These are phyloP conservation scores for Hyposoter dolosus DNA, from an alignment of 2,888 invertebrate species.

Conservation along the genomic window DNA sequence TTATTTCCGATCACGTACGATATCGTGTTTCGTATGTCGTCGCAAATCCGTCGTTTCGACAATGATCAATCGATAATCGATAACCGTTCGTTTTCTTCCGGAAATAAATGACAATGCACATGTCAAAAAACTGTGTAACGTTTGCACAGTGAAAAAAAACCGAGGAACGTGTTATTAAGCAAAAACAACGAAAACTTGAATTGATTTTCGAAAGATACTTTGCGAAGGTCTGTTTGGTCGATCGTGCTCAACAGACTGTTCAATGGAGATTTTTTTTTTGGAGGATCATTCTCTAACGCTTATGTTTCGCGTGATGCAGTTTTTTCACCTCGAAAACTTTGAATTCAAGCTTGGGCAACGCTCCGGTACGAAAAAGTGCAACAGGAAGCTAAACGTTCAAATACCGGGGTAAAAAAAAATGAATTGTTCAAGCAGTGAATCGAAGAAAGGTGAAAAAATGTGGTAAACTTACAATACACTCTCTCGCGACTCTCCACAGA, in stretches of 20 bases:
- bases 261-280: not conserved
- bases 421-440: not conserved
- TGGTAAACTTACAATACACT: conserved; percentile 84
- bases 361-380: no score
- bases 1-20: not conserved
- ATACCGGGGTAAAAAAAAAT: no score
- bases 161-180: not conserved
- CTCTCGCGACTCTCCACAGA: conserved; percentile 85
- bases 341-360: no score
- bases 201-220: not conserved
- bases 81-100: conserved; percentile 14
- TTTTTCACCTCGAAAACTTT: no score
- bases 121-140: not conserved
- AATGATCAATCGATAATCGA: conserved; percentile 42
- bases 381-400: no score
- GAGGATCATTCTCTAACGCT: no score
- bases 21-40: not conserved
- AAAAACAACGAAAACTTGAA: not conserved
- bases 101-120: not conserved
- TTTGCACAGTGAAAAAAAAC: not conserved
- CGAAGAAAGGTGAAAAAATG: not conserved
- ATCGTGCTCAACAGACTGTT: not conserved
- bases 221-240: not conserved
- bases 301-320: no score
- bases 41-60: conserved; percentile 15